Evolutionary conservation across 2,797 vertebrate genomes (phyloP), one percentile per base, ranked within the genome.

Genomic region (Poeciliopsis paucimaculata): DNA sequence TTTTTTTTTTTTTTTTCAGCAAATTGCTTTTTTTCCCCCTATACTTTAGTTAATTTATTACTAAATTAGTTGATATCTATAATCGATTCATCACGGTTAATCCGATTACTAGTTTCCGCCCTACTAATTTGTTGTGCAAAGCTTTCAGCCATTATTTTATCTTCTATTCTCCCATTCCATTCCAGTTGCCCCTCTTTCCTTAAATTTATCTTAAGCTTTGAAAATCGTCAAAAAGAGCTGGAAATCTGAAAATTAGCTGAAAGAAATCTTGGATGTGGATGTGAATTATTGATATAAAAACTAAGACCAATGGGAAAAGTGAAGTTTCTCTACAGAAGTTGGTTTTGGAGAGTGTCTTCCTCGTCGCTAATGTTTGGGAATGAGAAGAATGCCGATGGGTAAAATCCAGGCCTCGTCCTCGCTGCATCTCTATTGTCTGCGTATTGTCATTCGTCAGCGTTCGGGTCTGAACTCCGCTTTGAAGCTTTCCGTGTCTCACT

Each of bases 361-460:
- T 73, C 43, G 8, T 26, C 20, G 43, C 34, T 53, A 62, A 73
- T 16, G 73, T 55, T 53, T 79, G 80, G 85, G 90, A 92, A 91
- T 88, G 91, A 78, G 77, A 84, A 80, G 88, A 92, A 91, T 90
- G 88, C 75, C 75, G 83, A 86, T 20, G 68, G 81, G 74, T 68
- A 77, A 78, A 76, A 80, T 83, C 72, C 12, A 16, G 70, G 49
- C 74, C 31, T 72, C n/a, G 73, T 79, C 74, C 46, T 78, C 60
- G 75, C 64, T 72, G 64, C 10, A 20, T 83, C 68, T 84, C 85
- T 71, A 84, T 93, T 93, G 93, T 94, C 90, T 87, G 74, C 62
- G 76, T 87, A 84, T 87, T 86, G 78, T 86, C 80, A 84, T 90
- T 88, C 74, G 79, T 79, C 78, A 53, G 46, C 68, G 82, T 73